These are phyloP conservation scores for Carassius carassius DNA, from an alignment of 2,113 vertebrate genomes.

Conservation along the genomic window DNA sequence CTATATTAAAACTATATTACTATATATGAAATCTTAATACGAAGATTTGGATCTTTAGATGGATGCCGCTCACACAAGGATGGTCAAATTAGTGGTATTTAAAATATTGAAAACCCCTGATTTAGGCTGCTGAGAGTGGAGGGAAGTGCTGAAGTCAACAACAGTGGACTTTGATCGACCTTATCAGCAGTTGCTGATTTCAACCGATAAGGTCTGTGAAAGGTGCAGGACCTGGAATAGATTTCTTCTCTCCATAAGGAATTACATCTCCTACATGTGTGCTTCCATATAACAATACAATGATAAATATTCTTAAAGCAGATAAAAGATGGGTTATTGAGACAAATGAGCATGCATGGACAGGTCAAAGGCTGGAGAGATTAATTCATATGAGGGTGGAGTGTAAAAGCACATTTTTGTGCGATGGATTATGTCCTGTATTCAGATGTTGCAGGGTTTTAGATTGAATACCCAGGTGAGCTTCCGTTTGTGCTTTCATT, in stretches of 20 bases:
- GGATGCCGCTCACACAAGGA: not conserved
- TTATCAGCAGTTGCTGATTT: conserved; percentile 11
- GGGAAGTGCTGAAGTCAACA: conserved; percentile 21
- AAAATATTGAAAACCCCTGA: not conserved
- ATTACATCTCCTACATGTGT: not conserved
- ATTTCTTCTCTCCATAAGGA: not conserved
- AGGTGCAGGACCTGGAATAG: not conserved
- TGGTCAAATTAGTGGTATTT: not conserved
- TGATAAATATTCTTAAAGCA: not conserved
- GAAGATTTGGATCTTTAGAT: not conserved
- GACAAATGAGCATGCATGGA: not conserved
- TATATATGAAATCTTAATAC: not conserved
- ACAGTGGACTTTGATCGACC: not conserved
- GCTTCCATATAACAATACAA: not conserved
- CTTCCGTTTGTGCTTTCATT: not conserved
- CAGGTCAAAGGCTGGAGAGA: not conserved
- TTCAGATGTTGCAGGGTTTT: too few relatives aligned
- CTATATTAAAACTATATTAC: not conserved
- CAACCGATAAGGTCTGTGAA: not conserved
- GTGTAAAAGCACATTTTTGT: not conserved
- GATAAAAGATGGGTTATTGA: not conserved
- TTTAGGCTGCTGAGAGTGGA: not conserved
- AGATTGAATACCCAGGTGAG: conserved; percentile 11
- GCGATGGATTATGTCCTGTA: not conserved
- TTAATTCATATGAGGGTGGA: not conserved